These are phyloP conservation scores for Antrozous pallidus DNA, from an alignment of 2,797 vertebrate species.

Conservation along the genomic window DNA sequence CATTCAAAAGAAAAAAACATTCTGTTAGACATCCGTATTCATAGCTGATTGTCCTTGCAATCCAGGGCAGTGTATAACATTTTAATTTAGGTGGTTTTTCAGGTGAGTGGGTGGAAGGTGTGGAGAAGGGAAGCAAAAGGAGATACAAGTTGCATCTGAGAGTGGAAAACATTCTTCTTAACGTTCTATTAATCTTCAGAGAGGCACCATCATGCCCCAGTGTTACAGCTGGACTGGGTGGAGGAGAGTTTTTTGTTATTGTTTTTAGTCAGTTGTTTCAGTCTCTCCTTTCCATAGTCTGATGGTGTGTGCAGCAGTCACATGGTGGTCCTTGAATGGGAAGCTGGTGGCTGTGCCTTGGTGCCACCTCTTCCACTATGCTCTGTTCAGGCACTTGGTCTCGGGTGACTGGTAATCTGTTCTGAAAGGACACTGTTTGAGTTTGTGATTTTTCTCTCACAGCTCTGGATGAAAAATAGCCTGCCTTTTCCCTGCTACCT, in stretches of 20 bases:
- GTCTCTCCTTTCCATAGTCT: not conserved
- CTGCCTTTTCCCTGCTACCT: not conserved
- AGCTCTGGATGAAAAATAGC: not conserved
- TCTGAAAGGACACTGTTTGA: slow-evolving; percentile 29
- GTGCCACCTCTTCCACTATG: not conserved
- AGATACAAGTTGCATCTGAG: slow-evolving; percentile 48
- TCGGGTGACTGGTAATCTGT: not conserved
- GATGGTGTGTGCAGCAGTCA: not conserved
- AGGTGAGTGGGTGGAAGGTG: not conserved
- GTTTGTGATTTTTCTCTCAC: not conserved
- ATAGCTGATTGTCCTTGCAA: slow-evolving; percentile 21
- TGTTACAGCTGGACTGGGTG: not conserved
- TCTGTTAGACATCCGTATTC: slow-evolving; percentile 47
- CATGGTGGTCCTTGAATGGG: not conserved
- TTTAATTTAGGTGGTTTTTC: slow-evolving; percentile 5
- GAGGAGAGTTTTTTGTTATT: not conserved
- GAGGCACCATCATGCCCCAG: not conserved
- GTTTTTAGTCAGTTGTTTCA: not conserved
- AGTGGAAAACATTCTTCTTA: not conserved
- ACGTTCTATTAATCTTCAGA: not conserved
- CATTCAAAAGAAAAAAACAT: slow-evolving; percentile 48
- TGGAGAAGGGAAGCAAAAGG: not conserved
- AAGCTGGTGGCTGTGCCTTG: not conserved
- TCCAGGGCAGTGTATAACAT: not conserved
- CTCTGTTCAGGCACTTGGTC: not conserved